Evolutionary conservation across 92 coral and sea anemone genomes (phyloP), one percentile per base, ranked within the genome.

Genomic region (Parazoanthus swiftii): DNA sequence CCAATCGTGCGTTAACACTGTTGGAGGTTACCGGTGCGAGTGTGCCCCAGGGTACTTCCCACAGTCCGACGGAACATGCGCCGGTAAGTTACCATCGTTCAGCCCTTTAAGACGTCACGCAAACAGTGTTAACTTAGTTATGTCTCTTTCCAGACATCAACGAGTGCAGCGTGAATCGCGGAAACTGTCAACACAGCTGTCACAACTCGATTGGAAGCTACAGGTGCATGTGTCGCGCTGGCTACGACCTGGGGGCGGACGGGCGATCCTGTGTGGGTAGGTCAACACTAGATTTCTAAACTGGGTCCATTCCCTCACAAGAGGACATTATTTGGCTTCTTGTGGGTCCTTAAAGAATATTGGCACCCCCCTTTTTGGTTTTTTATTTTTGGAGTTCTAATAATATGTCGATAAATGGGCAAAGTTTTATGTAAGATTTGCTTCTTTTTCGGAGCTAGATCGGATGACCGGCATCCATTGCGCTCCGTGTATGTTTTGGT

Each of bases 181-280:
- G 97, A 9, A 93, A 92, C 79, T 97, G 99, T 86, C 97, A 95
- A 70, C 95, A 93, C 21, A 92, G 92, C 67, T 97, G 99, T 85
- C 89, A 85, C 14, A 94, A 97, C 85, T 89, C 88, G 66, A 95
- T 86, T 11, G 99, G 99, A 11, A 95, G 96, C 74, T 95, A 92
- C 95, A 89, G 90, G 77, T 97, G 99, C 75, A 80, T 94, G 20
- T 97, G 99, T 85, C 91, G 91, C 54, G 71, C 90, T 4, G 98
- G 98, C 16, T 92, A 92, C 86, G 46, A 59, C 50, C 94, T 97
- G 35, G 88, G 73, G 23, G 29, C 90, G 21, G 99, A 94, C 79
- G 92, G 95, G 25, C 86, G 85, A 73, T 86, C 92, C 39, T 94
- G 97, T 76, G 85, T 39, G 83, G 97, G 97, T 94, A 81, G 5